These are phyloP conservation scores for Actinia tenebrosa DNA, from an alignment of 64 coral and sea anemone species.

Conservation along the genomic window DNA sequence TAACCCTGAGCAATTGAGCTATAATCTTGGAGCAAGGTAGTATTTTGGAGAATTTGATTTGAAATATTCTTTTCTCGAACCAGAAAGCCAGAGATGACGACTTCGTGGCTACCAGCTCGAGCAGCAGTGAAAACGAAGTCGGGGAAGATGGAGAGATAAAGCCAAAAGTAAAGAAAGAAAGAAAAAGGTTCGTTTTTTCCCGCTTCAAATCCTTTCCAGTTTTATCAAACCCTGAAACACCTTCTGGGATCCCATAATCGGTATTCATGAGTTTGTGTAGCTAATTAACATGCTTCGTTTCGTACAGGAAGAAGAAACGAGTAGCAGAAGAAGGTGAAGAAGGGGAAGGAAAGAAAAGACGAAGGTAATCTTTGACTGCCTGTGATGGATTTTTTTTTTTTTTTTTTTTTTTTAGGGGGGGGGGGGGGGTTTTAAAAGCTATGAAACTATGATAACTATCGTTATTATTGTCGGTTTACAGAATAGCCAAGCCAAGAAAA, in stretches of 20 bases:
- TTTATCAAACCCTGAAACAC: too few species aligned
- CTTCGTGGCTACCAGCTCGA: slow-evolving; percentile 39
- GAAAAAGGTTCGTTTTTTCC: slow-evolving; percentile 1
- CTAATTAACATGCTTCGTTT: not conserved
- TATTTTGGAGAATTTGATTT: not conserved
- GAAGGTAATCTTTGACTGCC: not conserved
- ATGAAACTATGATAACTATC: not conserved
- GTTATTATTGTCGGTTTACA: not conserved
- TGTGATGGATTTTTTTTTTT: too few species aligned
- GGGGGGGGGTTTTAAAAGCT: too few species aligned
- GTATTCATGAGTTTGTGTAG: too few species aligned
- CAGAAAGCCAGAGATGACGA: slow-evolving; percentile 65
- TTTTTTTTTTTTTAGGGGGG: too few species aligned
- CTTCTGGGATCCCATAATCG: too few species aligned
- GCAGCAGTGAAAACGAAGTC: slow-evolving; percentile 52
- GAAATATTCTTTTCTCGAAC: not conserved
- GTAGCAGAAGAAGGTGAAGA: slow-evolving; percentile 40
- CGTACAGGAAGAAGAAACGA: slow-evolving; percentile 45
- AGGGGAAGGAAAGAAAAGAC: slow-evolving; percentile 40
- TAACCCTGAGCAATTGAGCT: not conserved
- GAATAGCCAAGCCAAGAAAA: slow-evolving; percentile 4
- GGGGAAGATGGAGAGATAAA: slow-evolving; percentile 28
- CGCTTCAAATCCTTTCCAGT: too few species aligned
- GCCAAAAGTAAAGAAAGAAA: slow-evolving; percentile 60
- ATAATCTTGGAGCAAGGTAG: not conserved